phyloP scores from a whole-genome alignment of 2,888 invertebrate genomes.

The Melanostoma mellinum region DNA sequence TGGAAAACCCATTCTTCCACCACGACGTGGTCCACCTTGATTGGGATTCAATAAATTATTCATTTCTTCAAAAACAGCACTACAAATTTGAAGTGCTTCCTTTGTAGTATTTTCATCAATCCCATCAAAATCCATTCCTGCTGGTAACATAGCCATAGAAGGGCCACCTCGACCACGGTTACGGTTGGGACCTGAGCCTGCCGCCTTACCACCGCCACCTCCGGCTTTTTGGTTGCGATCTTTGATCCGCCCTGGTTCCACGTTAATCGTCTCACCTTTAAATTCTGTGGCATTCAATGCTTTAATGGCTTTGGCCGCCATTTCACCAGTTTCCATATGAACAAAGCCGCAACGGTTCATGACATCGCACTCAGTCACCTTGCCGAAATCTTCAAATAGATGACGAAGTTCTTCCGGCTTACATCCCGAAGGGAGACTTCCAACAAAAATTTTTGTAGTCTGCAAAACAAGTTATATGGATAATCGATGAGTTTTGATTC shows the following conservation, averaged over 20 bases:
- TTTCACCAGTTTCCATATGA: conserved; percentile 92
- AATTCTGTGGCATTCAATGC: conserved; percentile 91
- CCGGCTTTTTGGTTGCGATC: conserved; percentile 76
- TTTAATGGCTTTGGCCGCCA: conserved; percentile 91
- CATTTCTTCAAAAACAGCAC: conserved; percentile 66
- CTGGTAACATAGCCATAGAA: neutral
- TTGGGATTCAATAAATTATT: conserved; percentile 52
- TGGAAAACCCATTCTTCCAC: conserved; percentile 47
- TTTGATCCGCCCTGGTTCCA: conserved; percentile 91
- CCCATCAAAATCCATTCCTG: conserved; percentile 49
- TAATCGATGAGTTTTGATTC: neutral
- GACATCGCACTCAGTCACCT: conserved; percentile 96
- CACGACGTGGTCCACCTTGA: conserved; percentile 38
- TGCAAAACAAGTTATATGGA: conserved; percentile 79
- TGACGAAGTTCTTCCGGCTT: conserved; percentile 91
- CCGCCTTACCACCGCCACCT: conserved; percentile 45
- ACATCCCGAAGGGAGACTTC: conserved; percentile 93
- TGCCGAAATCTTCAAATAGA: conserved; percentile 93
- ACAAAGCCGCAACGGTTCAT: conserved; percentile 97
- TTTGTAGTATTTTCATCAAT: conserved; percentile 61
- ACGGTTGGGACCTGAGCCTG: conserved; percentile 42
- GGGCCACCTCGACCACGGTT: conserved; percentile 43
- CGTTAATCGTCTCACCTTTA: conserved; percentile 92
- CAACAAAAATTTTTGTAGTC: conserved; percentile 95
- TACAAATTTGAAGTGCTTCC: conserved; percentile 64